Evolutionary conservation across 92 coral and sea anemone species (phyloP), one percentile per base, ranked within the genome.

Genomic region (Isaurus tuberculatus): DNA sequence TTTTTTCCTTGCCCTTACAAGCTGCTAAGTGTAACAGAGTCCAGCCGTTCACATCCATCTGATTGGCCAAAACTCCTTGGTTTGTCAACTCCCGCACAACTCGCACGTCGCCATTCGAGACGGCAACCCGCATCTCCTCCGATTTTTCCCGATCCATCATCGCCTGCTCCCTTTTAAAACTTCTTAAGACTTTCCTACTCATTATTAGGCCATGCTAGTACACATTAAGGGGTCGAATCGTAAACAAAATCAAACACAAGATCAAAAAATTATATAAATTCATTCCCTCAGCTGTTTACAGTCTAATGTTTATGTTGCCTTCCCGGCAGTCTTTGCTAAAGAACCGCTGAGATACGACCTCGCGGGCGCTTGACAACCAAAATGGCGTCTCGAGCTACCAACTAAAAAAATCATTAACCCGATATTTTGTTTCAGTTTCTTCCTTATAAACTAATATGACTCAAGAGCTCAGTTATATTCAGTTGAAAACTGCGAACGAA

Each of bases 401-500:
- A 63, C 69, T 9, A 1, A 25, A 8, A 63, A 8, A 29, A 14
- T 81, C 17, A 19, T 55, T 90, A 68, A 83, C 86, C 34, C 34
- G 13, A 17, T 48, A 58, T 14, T 31, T 33, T 27, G 3, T 70
- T 9, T 32, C 28, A 64, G 29, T 0, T 34, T 5, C 23, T 22
- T 61, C 14, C 8, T 49, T 49, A 17, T n/a, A 32, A 57, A 70
- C 2, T 25, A 73, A 44, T 44, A 95, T 95, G 98, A 92, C 92
- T 80, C 98, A 95, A 69, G 98, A 95, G 75, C 93, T 95, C 34
- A 93, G 98, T 70, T 95, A 95, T 73, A 81, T 89, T 95, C 98
- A 95, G 98, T 91, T 95, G 3, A 95, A 93, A 88, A 95, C 98
- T 93, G 98, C 98, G 13, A 95, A 91, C 82, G 97, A 95, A 89